Evolutionary conservation across 2,888 invertebrate genomes (phyloP).

Genomic region (Hybos culiciformis): DNA sequence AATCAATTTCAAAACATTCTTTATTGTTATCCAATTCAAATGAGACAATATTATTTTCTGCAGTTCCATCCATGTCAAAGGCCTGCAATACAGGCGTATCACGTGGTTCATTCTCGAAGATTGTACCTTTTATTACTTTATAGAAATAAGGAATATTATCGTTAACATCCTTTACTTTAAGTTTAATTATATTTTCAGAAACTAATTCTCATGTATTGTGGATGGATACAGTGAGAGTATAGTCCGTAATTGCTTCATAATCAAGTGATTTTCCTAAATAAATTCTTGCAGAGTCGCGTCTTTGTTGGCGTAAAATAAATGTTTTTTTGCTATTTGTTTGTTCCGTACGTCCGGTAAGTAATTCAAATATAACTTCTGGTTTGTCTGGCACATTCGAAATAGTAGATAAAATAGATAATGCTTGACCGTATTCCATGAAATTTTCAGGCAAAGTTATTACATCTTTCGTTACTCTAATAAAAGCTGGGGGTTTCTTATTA

Average conservation of each 20-base stretch:
- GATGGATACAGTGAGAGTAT: constrained; percentile 68
- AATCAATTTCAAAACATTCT: constrained; percentile 71
- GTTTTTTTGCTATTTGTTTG: constrained; percentile 75
- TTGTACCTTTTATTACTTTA: constrained; percentile 65
- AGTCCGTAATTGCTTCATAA: constrained; percentile 72
- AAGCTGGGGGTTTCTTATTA: constrained; percentile 71
- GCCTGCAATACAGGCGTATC: constrained; percentile 84
- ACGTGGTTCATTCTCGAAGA: constrained; percentile 69
- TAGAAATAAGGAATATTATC: constrained; percentile 81
- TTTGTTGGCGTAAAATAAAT: constrained; percentile 51
- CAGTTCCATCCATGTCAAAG: constrained; percentile 73
- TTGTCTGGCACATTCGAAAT: constrained; percentile 66
- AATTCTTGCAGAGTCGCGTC: constrained; percentile 58
- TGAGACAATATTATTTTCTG: constrained; percentile 66
- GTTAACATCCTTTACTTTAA: constrained; percentile 75
- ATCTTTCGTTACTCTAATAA: constrained; percentile 42
- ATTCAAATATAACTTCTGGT: constrained; percentile 60
- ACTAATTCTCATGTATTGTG: constrained; percentile 68
- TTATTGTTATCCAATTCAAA: constrained; percentile 56
- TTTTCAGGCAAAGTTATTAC: constrained; percentile 56
- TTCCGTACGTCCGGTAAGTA: constrained; percentile 69
- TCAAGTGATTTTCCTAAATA: constrained; percentile 64
- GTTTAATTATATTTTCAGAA: constrained; percentile 62
- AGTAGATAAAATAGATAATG: constrained; percentile 58
- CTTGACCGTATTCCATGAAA: constrained; percentile 53